Base-by-base conservation (phyloP, 2,113 vertebrate species). In the Recurvirostra avosetta region DNA sequence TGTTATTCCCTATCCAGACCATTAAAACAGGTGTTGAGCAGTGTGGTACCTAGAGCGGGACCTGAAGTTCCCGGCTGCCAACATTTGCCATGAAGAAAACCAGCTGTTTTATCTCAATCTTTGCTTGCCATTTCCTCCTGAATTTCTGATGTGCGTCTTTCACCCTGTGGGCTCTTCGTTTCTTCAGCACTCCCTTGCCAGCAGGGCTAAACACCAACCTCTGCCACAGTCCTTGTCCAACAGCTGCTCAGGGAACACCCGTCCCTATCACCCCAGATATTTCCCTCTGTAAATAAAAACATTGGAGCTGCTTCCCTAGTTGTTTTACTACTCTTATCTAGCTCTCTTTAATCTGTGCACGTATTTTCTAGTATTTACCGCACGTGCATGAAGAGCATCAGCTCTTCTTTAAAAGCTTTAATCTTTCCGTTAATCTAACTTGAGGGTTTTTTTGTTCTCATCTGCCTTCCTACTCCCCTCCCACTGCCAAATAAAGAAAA, bases 321-420 rank as follows among this genome's bases (percentile, higher is more conserved):
- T 5, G 36, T 83, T 76, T 86, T 22, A 11, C 29, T 76, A 6
- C 23, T 27, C 30, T 71, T 30, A 63, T 11, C 41, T 30, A 38
- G 6, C 13, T 91, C 73, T 25, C 73, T 77, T 88, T 75, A 90
- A 52, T 23, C 43, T 71, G 21, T 27, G 32, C 3, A 8, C 32
- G 12, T 30, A 45, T 75, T 83, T 92, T 90, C 59, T 40, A 49
- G 25, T 18, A 66, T 53, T 75, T 84, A 84, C 15, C 18, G 13
- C 1, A 3, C 27, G 47, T 0, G 0, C 8, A 8, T 9, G 62
- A 82, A 66, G 23, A 32, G 11, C 22, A 6, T 63, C 55, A 73
- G 12, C 5, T 76, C 47, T 58, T 47, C 58, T 86, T 88, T 45
- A 62, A 80, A 90, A 66, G 12, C 40, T 71, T 84, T 77, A 38